These are phyloP conservation scores for Ips typographus DNA, from an alignment of 1,140 invertebrate genomes.

Conservation along the genomic window DNA sequence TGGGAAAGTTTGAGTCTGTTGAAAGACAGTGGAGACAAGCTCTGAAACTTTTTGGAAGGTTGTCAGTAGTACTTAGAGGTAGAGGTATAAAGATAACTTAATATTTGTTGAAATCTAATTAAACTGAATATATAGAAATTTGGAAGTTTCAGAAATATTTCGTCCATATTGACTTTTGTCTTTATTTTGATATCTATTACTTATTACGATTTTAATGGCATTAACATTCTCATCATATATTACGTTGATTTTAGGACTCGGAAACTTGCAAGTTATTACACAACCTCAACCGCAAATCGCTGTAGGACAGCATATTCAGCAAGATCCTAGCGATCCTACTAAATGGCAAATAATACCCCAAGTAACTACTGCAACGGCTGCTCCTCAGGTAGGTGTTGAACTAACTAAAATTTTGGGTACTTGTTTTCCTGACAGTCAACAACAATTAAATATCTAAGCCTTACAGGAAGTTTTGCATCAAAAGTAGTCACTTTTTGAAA, in stretches of 20 bases:
- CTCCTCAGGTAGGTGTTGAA: slow-evolving; percentile 43
- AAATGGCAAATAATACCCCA: slow-evolving; percentile 77
- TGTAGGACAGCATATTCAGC: slow-evolving; percentile 64
- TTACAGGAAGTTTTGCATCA: not conserved
- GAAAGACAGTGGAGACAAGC: too few species aligned
- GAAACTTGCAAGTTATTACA: slow-evolving; percentile 75
- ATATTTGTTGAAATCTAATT: too few species aligned
- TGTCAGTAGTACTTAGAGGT: too few species aligned
- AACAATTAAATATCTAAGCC: not conserved
- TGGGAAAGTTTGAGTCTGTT: too few species aligned
- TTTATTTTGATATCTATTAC: too few species aligned
- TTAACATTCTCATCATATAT: too few species aligned
- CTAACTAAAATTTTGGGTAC: not conserved
- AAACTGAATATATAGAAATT: too few species aligned
- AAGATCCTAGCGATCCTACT: slow-evolving; percentile 74
- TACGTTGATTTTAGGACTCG: slow-evolving; percentile 58
- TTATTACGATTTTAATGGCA: too few species aligned
- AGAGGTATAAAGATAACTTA: too few species aligned
- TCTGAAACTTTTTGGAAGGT: too few species aligned
- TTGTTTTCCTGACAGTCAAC: not conserved
- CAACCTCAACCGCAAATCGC: slow-evolving; percentile 52
- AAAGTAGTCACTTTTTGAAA: not conserved
- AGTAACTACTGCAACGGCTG: slow-evolving; percentile 39
- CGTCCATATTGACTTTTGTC: too few species aligned
- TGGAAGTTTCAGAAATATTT: too few species aligned